A percentile compares a stretch with the other conserved stretches of the same genome.
phyloP scores from a whole-genome alignment of 2,797 vertebrate species.

The Martes flavigula region DNA sequence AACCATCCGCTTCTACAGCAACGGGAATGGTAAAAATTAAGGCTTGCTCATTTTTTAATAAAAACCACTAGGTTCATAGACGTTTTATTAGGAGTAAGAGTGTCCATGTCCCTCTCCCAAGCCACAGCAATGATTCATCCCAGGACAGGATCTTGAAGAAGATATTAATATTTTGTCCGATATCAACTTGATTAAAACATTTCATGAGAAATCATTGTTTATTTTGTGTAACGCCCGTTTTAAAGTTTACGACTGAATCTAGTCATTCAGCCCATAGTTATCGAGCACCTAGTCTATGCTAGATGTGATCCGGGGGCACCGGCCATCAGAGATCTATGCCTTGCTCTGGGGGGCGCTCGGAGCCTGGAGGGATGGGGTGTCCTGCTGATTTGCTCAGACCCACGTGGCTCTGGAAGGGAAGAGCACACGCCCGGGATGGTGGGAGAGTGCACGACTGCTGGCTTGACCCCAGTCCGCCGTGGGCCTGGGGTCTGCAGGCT shows the following conservation, averaged over 20 bases:
- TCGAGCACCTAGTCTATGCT: rapidly evolving
- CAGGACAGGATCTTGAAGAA: neutral
- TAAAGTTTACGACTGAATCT: neutral
- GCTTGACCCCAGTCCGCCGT: too few species aligned
- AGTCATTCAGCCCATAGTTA: neutral
- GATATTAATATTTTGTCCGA: neutral
- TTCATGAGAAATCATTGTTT: neutral
- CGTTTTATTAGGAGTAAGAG: neutral
- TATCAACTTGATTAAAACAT: neutral
- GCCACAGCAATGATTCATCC: neutral
- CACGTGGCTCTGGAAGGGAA: neutral
- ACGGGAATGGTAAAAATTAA: neutral
- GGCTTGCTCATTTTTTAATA: neutral
- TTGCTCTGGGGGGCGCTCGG: neutral
- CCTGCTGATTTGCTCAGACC: neutral
- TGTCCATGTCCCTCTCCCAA: neutral
- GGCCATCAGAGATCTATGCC: too few species aligned
- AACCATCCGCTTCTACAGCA: neutral
- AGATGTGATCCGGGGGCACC: rapidly evolving
- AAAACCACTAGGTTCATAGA: neutral
- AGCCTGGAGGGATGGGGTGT: neutral
- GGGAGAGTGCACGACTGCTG: neutral
- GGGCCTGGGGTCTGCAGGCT: neutral
- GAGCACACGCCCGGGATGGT: rapidly evolving
- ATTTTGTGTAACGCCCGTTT: neutral